Evolutionary conservation across 2,888 invertebrate genomes (phyloP).

Genomic region (Alloplasta piceator): DNA sequence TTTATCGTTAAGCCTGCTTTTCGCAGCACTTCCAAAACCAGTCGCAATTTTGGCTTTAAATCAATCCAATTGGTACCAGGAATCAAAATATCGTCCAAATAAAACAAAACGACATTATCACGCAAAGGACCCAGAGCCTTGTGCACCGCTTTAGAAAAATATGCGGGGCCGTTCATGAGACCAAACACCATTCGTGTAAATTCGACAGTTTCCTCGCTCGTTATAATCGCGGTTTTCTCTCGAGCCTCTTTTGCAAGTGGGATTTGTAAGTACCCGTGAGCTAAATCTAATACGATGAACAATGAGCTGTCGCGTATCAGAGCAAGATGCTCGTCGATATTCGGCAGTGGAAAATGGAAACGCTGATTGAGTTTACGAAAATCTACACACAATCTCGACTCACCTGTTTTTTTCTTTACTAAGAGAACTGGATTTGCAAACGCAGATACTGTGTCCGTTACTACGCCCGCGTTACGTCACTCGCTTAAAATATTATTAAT

Average conservation of each 20-base stretch:
- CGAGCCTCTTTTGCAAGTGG: slow-evolving; percentile 29
- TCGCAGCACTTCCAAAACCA: slow-evolving; percentile 65
- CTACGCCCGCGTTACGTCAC: slow-evolving; percentile 40
- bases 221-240: slow-evolving; percentile 44
- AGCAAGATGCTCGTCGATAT: slow-evolving; percentile 27
- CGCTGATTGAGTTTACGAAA: slow-evolving; percentile 11
- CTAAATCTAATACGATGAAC: too few relatives aligned
- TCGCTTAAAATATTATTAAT: too few relatives aligned
- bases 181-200: too few relatives aligned
- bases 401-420: too few relatives aligned
- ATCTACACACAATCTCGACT: slow-evolving; percentile 37
- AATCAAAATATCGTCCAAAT: slow-evolving; percentile 34
- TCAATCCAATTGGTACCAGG: slow-evolving; percentile 63
- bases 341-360: slow-evolving; percentile 45
- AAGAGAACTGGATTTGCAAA: slow-evolving; percentile 41
- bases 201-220: slow-evolving; percentile 21
- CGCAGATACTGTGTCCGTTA: slow-evolving; percentile 20
- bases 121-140: slow-evolving; percentile 13
- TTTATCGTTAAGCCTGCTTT: slow-evolving; percentile 73
- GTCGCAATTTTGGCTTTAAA: slow-evolving; percentile 64
- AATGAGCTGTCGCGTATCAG: slow-evolving; percentile 10
- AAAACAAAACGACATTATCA: slow-evolving; percentile 25
- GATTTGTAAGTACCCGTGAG: slow-evolving; percentile 50
- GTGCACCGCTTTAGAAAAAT: too few relatives aligned
- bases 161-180: too few relatives aligned